Evolutionary conservation across 2,797 vertebrate species (phyloP), one percentile per base, ranked within the genome.

Genomic region (Coendou prehensilis): DNA sequence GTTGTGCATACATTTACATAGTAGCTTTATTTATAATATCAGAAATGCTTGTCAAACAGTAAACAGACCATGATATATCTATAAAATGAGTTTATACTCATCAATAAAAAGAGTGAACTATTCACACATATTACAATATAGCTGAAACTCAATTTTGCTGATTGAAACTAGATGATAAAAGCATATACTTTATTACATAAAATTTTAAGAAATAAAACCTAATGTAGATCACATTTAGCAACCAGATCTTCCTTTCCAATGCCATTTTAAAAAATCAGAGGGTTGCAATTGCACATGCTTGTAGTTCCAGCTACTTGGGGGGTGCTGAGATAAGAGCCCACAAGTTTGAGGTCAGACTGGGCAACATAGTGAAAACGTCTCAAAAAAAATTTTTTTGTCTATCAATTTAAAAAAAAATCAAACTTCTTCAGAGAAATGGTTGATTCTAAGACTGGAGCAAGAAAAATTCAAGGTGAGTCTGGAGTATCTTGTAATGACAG

Each of bases 201-300:
- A 91, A 79, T 63, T 73, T 15, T 52, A 91, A 86, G 75, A 79
- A 90, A 93, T 76, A 47, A 93, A 85, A 93, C 26, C 47, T 23
- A 92, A 75, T 37, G 6, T 30, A 78, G 17, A 82, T 5, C 1
- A 83, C 9, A 76, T 33, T 69, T 71, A 81, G 67, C 26, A 59
- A 11, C 11, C 26, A 95, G 52, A 76, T 56, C 15, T 54, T 94
- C 10, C 64, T 76, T 81, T 91, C 17, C 71, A 87, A 45, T 73
- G 47, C 22, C 3, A 52, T 71, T 86, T 89, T 10, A 33, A 41
- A 61, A 88, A 71, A 22, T 71, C n/a, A 37, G 7, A 37, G 67
- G 8, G 41, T 26, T 26, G 22, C 71, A 75, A 41, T 4, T 75
- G 71, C 41, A 73, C 41, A 75, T 47, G 41, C 22, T 47, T 47